Conservation (phyloP, 2,888 invertebrate genomes). For the Yponomeuta cagnagella region DNA sequence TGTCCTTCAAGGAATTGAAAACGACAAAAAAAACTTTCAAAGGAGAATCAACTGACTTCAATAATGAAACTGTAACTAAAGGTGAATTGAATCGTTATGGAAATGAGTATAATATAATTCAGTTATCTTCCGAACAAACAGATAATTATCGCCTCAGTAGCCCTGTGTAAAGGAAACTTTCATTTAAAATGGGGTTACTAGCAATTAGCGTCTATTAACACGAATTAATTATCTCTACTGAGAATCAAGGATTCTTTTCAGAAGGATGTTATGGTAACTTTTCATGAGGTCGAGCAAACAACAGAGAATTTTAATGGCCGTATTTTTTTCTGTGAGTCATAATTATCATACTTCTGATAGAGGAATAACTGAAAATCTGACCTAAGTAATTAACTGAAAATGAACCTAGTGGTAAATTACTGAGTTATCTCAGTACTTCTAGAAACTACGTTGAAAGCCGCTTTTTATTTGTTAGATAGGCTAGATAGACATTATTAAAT, state of each 20-base stretch:
- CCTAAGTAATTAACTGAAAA: too few relatives aligned
- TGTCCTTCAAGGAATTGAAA: too few relatives aligned
- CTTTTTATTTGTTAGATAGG: too few relatives aligned
- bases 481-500: too few relatives aligned
- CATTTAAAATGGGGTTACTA: conserved; percentile 22
- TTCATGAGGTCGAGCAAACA: not conserved
- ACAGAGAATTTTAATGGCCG: not conserved
- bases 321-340: too few relatives aligned
- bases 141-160: not conserved
- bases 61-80: not conserved
- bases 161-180: not conserved
- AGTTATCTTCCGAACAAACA: not conserved
- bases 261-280: not conserved
- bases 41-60: not conserved
- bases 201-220: conserved; percentile 48
- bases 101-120: not conserved
- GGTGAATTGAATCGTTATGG: not conserved
- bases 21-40: too few relatives aligned
- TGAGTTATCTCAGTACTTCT: too few relatives aligned
- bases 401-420: too few relatives aligned
- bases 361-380: too few relatives aligned
- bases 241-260: conserved; percentile 17
- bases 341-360: too few relatives aligned
- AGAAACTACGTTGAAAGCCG: too few relatives aligned
- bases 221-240: conserved; percentile 47